Percentiles rank a stretch among this genome's conserved stretches.
These are phyloP conservation scores for Lithobates sylvaticus DNA, from an alignment of 2,797 vertebrate species.

Conservation along the genomic window DNA sequence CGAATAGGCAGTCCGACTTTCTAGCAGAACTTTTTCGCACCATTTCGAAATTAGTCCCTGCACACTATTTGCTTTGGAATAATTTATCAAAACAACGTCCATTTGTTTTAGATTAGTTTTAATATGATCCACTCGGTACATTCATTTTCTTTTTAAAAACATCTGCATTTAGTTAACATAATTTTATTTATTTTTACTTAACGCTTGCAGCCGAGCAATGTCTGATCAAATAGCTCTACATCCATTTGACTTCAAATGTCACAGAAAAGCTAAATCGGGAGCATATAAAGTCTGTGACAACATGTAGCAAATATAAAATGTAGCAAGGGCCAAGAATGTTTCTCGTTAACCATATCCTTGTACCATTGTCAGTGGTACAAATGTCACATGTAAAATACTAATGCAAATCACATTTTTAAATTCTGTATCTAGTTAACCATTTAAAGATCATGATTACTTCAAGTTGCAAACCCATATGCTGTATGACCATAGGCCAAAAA, in stretches of 20 bases:
- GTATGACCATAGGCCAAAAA: too few relatives aligned
- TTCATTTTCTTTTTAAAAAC: background rate
- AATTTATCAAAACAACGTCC: conserved; percentile 38
- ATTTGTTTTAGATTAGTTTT: conserved; percentile 9
- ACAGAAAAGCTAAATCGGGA: conserved; percentile 16
- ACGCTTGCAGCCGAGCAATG: background rate
- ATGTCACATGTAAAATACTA: background rate
- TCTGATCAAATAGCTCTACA: background rate
- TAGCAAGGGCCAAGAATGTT: background rate
- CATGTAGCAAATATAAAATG: conserved; percentile 4
- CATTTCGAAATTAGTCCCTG: conserved; percentile 12
- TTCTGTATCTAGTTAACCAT: too few relatives aligned
- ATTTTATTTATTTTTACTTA: background rate
- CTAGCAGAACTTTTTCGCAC: conserved; percentile 49
- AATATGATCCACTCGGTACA: background rate
- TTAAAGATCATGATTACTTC: too few relatives aligned
- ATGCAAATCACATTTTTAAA: too few relatives aligned
- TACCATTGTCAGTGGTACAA: background rate
- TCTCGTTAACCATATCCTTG: background rate
- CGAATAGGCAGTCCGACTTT: conserved; percentile 8
- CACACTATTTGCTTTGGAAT: conserved; percentile 34
- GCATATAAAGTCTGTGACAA: background rate
- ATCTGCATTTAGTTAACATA: background rate
- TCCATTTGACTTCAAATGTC: background rate
- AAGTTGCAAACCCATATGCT: too few relatives aligned